Evolutionary conservation across 2,113 vertebrate species (phyloP), one percentile per base, ranked within the genome.

Genomic region (Coreoperca whiteheadi): DNA sequence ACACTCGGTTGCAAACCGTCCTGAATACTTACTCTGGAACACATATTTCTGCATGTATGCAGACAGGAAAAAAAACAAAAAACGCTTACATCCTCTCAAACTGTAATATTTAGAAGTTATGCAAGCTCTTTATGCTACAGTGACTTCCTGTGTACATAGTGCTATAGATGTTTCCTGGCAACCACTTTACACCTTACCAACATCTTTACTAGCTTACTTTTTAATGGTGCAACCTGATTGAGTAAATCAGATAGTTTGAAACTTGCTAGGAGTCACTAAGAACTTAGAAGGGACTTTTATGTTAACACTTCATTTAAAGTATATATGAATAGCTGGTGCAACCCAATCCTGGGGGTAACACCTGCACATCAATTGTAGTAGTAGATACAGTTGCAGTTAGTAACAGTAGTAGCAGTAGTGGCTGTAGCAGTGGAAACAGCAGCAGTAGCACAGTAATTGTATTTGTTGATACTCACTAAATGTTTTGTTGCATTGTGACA

Each of bases 401-500:
- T 48, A 37, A 11, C 30, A 61, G 39, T 28, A 21, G 28, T 16
- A 41, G 50, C n/a, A 41, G 23, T 72, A 48, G 14, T 34, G 32
- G 32, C 32, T 4, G 32, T 34, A 34, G 32, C 32, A 4, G 32
- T 34, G 23, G 8, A 7, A 20, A 30, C 10, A 51, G 48, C 7
- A 34, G 28, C 15, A 68, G 65, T 18, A 66, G 23, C 28, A 30
- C 39, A 32, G 32, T 46, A 32, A 4, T 8, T 28, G n/a, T 28
- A 28, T 14, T 18, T 67, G 43, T 21, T 43, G 16, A 56, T 64
- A 53, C 21, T 75, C 6, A 65, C 2, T 43, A 11, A 39, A 6
- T 46, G 25, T 83, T 51, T 39, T 61, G 41, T 57, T 81, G 1
- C 67, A 10, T 66, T 77, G 78, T 37, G n/a, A 90, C 96, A 99